These are phyloP conservation scores for Sarcophaga carnaria DNA, from an alignment of 2,888 invertebrate species.

Conservation along the genomic window DNA sequence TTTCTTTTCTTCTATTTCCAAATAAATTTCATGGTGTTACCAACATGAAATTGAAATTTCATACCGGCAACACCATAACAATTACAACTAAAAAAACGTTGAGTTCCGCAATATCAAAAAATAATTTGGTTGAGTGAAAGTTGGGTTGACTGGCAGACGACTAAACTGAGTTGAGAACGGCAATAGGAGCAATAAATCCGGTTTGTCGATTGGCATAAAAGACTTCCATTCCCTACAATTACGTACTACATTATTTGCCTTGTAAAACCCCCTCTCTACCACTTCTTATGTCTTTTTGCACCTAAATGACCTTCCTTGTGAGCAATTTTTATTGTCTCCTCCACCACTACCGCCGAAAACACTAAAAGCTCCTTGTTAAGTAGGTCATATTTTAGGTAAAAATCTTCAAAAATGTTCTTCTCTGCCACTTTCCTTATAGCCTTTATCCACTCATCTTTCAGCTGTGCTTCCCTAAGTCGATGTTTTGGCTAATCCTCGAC, in stretches of 20 bases:
- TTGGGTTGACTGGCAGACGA: too few species aligned
- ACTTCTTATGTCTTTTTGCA: conserved; percentile 72
- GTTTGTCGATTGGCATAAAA: too few species aligned
- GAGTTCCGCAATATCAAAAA: too few species aligned
- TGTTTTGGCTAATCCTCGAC: conserved; percentile 56
- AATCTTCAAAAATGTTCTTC: conserved; percentile 50
- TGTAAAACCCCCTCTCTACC: conserved; percentile 73
- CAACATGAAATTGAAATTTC: too few species aligned
- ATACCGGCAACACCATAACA: too few species aligned
- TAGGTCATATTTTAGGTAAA: conserved; percentile 55
- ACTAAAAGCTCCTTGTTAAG: conserved; percentile 54
- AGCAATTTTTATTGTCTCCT: conserved; percentile 72
- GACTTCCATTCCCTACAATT: conserved; percentile 59
- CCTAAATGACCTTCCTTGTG: conserved; percentile 78
- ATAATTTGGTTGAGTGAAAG: too few species aligned
- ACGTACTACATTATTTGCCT: conserved; percentile 39
- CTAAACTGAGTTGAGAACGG: too few species aligned
- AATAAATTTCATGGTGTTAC: too few species aligned
- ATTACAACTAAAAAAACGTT: too few species aligned
- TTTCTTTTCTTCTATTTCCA: too few species aligned
- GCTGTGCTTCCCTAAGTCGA: not conserved
- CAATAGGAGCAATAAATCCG: too few species aligned
- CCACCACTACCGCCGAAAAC: conserved; percentile 70
- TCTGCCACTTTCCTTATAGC: conserved; percentile 56
- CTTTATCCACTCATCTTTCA: conserved; percentile 41